Base-by-base conservation (phyloP, 1,140 invertebrate species). In the Neodiprion lecontei region DNA sequence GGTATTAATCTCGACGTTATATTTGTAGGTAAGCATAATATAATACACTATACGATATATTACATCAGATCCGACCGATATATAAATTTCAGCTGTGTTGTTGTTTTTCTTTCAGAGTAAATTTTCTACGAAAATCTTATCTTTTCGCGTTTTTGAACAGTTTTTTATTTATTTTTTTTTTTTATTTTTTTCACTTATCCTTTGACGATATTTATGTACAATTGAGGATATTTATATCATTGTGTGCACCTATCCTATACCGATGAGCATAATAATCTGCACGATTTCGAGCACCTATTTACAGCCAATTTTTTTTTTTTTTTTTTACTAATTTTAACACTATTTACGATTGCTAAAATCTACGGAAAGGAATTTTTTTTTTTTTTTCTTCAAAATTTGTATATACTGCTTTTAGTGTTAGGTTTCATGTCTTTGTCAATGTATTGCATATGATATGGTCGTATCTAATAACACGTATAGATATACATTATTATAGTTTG, bases 271-370 rank as follows among this genome's bases (percentile, higher is more conserved):
- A 61, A 14, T 9, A 40, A 61, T 61, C n/a, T 61, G 53, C 11
- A 61, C 40, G 67, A 69, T 47, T 69, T 69, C 67, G 67, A 69
- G 67, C 67, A 69, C 67, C 67, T 69, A 69, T 69, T 69, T 69
- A 69, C 67, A 69, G 67, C 67, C 67, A 47, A 69, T 69, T 14
- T 69, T 11, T 47, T 61, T 69, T 17, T 69, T 17, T 17, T 61
- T 61, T 61, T 61, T 61, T 7, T 14, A 17, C 9, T 61, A 14
- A 12, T 61, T 61, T 61, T 8, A 14, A 61, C 11, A 61, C 53
- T 7, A 61, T 61, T 12, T 69, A 47, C 23, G 23, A 69, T 69
- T 14, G 8, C 23, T 65, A 65, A 65, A 14, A 65, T 65, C 61
- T 21, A 69, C 8, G 23, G 1, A 17, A 65, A 7, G 2, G 1